Base-by-base conservation (phyloP, 2,888 invertebrate species). In the Polymixis flavicincta region DNA sequence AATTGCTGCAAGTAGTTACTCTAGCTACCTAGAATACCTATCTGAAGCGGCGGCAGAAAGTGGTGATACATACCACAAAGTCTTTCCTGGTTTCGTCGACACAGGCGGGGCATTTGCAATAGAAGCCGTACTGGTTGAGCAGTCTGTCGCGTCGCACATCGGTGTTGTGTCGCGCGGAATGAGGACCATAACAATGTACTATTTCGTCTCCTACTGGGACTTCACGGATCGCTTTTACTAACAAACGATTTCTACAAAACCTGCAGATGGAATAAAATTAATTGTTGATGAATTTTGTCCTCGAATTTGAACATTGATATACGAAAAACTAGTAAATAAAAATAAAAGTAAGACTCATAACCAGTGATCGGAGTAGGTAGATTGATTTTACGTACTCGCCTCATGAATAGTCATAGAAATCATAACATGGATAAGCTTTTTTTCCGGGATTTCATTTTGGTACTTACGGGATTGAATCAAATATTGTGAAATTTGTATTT, bases 121-220 rank as follows among this genome's bases (percentile, higher is more conserved):
- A 93, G 93, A 99, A 99, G 92, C 97, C 97, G 93, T 99, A 99
- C 88, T 98, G 98, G 28, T 97, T 96, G 71, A 96, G 92, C 50
- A 99, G 96, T 11, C 96, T 94, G 28, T 96, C 93, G 78, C 97
- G 97, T 2, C 99, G 96, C 28, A 97, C 97, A 7, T 95, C 90
- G 50, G 95, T 96, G 1, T 96, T 91, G 95, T 97, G 97, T 74
- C 97, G 97, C 55, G 97, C 97, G 83, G 97, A 98, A 92, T 98
- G 98, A 66, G 98, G 97, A 17, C 98, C 98, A 93, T 99, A 99
- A 91, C 98, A 98, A 94, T 99, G 99, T 84, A 97, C 97, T 80
- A 99, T 97, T 95, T 99, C 98, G 19, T 97, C 97, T 8, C 98
- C 98, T 45, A 94, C 88, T 1, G 93, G 84, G 54, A 99, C 96